These are phyloP conservation scores for Drosophila infuscata DNA, from an alignment of 2,888 invertebrate species.

Conservation along the genomic window DNA sequence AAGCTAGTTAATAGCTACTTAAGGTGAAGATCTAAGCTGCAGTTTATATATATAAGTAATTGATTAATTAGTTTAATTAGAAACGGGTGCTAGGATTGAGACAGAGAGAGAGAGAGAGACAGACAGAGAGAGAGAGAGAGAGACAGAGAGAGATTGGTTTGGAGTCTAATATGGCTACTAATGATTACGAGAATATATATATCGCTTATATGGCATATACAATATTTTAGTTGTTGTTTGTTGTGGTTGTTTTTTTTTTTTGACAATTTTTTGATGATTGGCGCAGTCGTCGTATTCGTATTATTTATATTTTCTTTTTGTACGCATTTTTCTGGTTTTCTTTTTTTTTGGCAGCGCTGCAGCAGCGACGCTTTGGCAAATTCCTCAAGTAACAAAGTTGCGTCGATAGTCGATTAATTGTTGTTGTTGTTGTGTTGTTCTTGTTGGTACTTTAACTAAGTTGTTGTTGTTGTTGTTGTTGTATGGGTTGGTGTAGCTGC, in stretches of 20 bases:
- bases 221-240: conserved; percentile 38
- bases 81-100: conserved; percentile 50
- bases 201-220: conserved; percentile 48
- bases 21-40: conserved; percentile 50
- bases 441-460: conserved; percentile 14
- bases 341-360: conserved; percentile 61
- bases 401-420: conserved; percentile 27
- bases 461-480: conserved; percentile 23
- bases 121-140: neutral
- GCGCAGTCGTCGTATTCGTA: conserved; percentile 66
- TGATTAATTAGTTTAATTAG: conserved; percentile 10
- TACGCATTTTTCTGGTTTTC: conserved; percentile 15
- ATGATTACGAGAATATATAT: conserved; percentile 42
- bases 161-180: conserved; percentile 44
- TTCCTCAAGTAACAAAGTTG: conserved; percentile 69
- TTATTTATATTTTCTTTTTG: conserved; percentile 34
- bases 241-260: conserved; percentile 6
- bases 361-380: conserved; percentile 82
- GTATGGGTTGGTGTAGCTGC: conserved; percentile 34
- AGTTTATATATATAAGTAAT: conserved; percentile 19
- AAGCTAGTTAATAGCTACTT: conserved; percentile 32
- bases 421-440: conserved; percentile 20
- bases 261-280: conserved; percentile 46
- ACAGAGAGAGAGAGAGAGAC: conserved; percentile 16
- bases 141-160: conserved; percentile 12